Conservation (phyloP, 1,140 invertebrate species). For the Bombus sibiricus region DNA sequence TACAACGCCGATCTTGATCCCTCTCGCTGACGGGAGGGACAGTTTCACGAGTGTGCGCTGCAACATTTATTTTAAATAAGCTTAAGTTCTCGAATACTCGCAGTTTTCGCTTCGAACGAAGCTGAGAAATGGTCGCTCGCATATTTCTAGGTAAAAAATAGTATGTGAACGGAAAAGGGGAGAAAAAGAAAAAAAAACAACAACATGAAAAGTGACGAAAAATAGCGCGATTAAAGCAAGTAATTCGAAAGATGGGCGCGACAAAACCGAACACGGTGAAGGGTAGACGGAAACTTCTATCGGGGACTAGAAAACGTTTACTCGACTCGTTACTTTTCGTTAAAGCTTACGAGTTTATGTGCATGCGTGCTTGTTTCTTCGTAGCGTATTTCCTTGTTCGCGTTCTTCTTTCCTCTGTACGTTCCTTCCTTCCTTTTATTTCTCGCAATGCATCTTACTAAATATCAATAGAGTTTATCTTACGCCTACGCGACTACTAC, state of each 20-base stretch:
- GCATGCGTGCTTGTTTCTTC: conserved; percentile 8
- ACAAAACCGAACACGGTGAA: not conserved
- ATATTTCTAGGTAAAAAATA: conserved; percentile 46
- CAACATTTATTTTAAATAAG: conserved; percentile 38
- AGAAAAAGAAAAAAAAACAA: conserved; percentile 27
- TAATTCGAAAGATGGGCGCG: not conserved
- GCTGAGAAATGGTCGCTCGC: not conserved
- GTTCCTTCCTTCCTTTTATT: not conserved
- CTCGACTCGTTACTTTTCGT: conserved; percentile 61
- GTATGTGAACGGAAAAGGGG: not conserved
- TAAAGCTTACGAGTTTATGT: conserved; percentile 52
- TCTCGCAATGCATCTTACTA: conserved; percentile 49
- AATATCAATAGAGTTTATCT: conserved; percentile 55
- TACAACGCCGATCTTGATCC: conserved; percentile 66
- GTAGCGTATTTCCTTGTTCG: conserved; percentile 6
- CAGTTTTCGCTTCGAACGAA: not conserved
- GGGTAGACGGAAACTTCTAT: conserved; percentile 62
- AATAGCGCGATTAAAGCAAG: conserved; percentile 6
- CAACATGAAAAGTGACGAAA: not conserved
- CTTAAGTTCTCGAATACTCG: conserved; percentile 23
- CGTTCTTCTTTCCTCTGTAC: not conserved
- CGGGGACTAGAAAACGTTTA: conserved; percentile 75
- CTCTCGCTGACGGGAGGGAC: conserved; percentile 28
- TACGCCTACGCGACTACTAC: conserved; percentile 62
- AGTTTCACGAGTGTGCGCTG: conserved; percentile 45